A percentile compares a stretch with the other conserved stretches of the same genome.
These are phyloP conservation scores for Astyanax mexicanus DNA, from an alignment of 2,797 vertebrate genomes.

Conservation along the genomic window DNA sequence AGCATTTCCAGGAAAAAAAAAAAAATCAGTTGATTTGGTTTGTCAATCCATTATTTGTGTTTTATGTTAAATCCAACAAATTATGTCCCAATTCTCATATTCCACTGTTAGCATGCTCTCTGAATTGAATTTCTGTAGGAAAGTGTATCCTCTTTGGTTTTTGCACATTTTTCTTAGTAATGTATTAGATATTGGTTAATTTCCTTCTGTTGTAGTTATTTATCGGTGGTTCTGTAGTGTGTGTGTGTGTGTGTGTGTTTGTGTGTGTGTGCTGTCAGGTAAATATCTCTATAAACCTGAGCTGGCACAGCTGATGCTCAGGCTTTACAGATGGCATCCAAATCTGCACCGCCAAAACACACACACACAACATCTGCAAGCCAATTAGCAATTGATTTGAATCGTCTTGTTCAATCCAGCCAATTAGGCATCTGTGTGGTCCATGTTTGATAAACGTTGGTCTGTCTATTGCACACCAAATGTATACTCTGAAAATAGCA, in stretches of 20 bases:
- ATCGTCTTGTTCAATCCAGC: conserved; percentile 5
- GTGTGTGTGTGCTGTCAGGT: background rate
- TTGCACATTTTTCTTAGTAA: too few species aligned
- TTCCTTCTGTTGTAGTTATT: too few species aligned
- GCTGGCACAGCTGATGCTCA: background rate
- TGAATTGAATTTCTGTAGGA: too few species aligned
- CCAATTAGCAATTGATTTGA: conserved; percentile 27
- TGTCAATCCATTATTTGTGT: too few species aligned
- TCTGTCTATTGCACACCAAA: background rate
- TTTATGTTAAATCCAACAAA: too few species aligned
- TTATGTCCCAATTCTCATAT: too few species aligned
- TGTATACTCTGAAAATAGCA: background rate
- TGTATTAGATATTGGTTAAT: too few species aligned
- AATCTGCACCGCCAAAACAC: background rate
- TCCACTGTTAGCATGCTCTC: too few species aligned
- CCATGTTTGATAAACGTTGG: conserved; percentile 13
- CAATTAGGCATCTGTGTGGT: conserved; percentile 35
- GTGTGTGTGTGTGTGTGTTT: background rate
- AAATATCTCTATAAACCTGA: background rate
- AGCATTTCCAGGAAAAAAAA: too few species aligned
- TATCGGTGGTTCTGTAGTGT: too few species aligned
- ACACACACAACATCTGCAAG: conserved; percentile 36
- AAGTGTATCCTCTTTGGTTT: too few species aligned
- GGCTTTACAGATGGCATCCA: conserved; percentile 11
- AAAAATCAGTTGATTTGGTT: too few species aligned